Conservation (phyloP, 2,113 vertebrate genomes). For the Myotis yumanensis region DNA sequence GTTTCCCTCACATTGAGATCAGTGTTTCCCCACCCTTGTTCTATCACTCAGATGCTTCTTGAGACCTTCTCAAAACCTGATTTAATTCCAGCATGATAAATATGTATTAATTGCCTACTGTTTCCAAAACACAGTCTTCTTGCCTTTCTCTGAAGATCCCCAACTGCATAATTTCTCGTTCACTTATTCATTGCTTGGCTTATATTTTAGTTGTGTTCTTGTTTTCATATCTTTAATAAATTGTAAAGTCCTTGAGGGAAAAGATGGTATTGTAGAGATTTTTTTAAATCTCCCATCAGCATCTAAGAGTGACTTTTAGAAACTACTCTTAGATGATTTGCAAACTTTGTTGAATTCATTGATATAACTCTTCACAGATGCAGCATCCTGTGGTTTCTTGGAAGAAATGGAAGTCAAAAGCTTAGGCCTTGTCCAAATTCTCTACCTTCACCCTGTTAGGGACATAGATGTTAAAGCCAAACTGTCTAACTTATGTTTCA, state of each 20-base stretch:
- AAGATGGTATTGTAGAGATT: background rate
- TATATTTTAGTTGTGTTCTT: background rate
- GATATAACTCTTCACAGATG: background rate
- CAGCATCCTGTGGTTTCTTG: background rate
- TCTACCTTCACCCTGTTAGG: background rate
- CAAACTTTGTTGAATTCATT: background rate
- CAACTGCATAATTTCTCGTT: background rate
- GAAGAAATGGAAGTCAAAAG: slow-evolving; percentile 6
- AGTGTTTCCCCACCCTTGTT: background rate
- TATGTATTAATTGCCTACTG: background rate
- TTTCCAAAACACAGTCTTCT: background rate
- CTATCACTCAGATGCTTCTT: background rate
- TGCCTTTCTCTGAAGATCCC: background rate
- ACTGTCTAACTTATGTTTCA: background rate
- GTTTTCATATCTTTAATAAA: slow-evolving; percentile 20
- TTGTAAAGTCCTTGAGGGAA: background rate
- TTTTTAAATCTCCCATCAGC: background rate
- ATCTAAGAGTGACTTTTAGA: background rate
- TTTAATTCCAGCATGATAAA: slow-evolving; percentile 5
- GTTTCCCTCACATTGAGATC: background rate
- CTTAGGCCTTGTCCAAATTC: background rate
- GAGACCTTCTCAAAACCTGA: background rate
- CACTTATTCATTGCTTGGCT: background rate
- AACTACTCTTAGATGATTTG: background rate
- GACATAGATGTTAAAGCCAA: background rate